phyloP scores from a whole-genome alignment of 1,140 invertebrate species.

The Arctopsyche grandis region DNA sequence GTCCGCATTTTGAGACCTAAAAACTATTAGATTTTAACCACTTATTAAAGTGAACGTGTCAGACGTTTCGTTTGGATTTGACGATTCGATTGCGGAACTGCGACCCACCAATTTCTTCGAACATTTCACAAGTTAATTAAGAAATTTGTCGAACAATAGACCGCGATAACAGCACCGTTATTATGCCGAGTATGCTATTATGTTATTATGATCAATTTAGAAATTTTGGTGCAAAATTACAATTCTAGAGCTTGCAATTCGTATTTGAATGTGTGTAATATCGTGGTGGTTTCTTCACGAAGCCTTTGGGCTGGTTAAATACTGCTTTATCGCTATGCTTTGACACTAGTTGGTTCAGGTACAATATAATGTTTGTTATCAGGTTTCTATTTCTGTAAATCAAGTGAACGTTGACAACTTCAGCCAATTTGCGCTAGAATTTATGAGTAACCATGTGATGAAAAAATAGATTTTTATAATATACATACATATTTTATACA shows the following conservation, averaged over 20 bases:
- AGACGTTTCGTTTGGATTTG: conserved; percentile 9
- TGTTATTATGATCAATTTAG: too few relatives aligned
- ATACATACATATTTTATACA: background rate
- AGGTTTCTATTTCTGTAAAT: conserved; percentile 28
- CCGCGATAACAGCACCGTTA: too few relatives aligned
- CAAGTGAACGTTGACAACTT: conserved; percentile 24
- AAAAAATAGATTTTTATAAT: background rate
- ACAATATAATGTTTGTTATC: conserved; percentile 29
- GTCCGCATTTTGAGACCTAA: conserved; percentile 9
- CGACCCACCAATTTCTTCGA: too few relatives aligned
- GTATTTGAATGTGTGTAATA: too few relatives aligned
- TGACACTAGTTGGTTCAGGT: conserved; percentile 2
- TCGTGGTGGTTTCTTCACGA: background rate
- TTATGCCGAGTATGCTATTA: too few relatives aligned
- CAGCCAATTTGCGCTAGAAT: conserved; percentile 1
- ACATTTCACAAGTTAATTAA: background rate
- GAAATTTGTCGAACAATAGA: too few relatives aligned
- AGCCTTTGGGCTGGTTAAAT: background rate
- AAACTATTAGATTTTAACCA: background rate
- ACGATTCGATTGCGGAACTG: conserved; percentile 12
- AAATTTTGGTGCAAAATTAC: too few relatives aligned
- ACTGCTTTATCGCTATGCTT: background rate
- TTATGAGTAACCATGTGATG: background rate
- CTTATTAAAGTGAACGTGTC: background rate
- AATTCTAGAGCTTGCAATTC: too few relatives aligned